These are phyloP conservation scores for Acanthosepion lycidas DNA, from an alignment of 2,888 invertebrate genomes.

Conservation along the genomic window DNA sequence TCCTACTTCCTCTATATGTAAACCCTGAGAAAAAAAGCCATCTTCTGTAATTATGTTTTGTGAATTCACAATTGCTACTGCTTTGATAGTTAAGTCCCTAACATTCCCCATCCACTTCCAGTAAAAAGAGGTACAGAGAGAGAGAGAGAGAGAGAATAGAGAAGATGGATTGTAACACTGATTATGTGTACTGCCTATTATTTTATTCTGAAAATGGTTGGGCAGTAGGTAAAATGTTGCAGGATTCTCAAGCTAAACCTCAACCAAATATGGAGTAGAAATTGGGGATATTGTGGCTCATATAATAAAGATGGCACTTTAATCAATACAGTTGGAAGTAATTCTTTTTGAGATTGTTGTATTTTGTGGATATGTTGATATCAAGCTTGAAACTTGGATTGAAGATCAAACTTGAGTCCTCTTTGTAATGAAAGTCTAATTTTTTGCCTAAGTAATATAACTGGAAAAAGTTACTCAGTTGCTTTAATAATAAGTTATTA, in stretches of 20 bases:
- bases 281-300: background rate
- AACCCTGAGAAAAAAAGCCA: background rate
- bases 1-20: background rate
- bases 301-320: background rate
- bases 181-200: background rate
- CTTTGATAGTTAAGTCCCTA: background rate
- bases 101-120: background rate
- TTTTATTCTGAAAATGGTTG: background rate
- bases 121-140: background rate
- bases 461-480: too few species aligned
- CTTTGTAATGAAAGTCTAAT: too few species aligned
- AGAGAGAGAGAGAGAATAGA: background rate
- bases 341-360: background rate
- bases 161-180: background rate
- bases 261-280: background rate
- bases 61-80: background rate
- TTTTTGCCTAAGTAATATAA: too few species aligned
- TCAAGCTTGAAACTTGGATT: too few species aligned
- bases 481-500: too few species aligned
- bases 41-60: background rate
- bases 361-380: too few species aligned
- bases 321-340: background rate
- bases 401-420: too few species aligned
- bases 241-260: background rate
- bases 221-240: background rate